A percentile compares a stretch with the other conserved stretches of the same genome.
phyloP scores from a whole-genome alignment of 2,888 invertebrate genomes.

The Idaea biselata region DNA sequence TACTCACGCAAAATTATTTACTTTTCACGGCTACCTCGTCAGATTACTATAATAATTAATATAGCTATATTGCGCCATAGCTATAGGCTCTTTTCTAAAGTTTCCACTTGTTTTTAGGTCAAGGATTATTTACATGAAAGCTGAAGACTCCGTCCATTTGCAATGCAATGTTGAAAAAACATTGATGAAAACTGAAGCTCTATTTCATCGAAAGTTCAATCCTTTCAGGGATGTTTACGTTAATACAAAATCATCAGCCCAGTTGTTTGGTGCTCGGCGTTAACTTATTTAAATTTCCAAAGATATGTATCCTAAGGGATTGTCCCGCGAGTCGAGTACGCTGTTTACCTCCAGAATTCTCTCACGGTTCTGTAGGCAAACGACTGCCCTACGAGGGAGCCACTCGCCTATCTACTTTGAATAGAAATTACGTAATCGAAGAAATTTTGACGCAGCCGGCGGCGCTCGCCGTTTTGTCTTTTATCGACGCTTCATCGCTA shows the following conservation, averaged over 20 bases:
- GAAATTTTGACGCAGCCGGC: conserved; percentile 54
- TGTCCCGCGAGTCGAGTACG: conserved; percentile 29
- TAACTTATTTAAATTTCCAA: conserved; percentile 56
- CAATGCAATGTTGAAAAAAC: conserved; percentile 9
- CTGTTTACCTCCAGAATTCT: neutral
- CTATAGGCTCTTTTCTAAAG: conserved; percentile 10
- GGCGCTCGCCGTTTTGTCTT: conserved; percentile 36
- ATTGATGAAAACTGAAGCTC: conserved; percentile 16
- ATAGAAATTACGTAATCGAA: conserved; percentile 63
- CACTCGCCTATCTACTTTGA: conserved; percentile 53
- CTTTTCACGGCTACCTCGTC: conserved; percentile 11
- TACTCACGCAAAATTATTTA: conserved; percentile 28
- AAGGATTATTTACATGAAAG: conserved; percentile 21
- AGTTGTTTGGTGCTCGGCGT: conserved; percentile 37
- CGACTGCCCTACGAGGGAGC: conserved; percentile 38
- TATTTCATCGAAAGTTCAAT: conserved; percentile 24
- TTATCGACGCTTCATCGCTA: conserved; percentile 49
- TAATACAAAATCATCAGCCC: conserved; percentile 35
- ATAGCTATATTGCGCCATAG: conserved; percentile 13
- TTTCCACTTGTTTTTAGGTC: conserved; percentile 14
- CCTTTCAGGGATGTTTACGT: conserved; percentile 28
- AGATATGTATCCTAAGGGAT: conserved; percentile 41
- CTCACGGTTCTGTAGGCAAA: conserved; percentile 30
- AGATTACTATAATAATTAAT: conserved; percentile 11
- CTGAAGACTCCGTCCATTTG: conserved; percentile 4